Percentiles rank a stretch among this genome's conserved stretches.
Conservation (phyloP, 2,888 invertebrate species). For the Polyploca ridens region DNA sequence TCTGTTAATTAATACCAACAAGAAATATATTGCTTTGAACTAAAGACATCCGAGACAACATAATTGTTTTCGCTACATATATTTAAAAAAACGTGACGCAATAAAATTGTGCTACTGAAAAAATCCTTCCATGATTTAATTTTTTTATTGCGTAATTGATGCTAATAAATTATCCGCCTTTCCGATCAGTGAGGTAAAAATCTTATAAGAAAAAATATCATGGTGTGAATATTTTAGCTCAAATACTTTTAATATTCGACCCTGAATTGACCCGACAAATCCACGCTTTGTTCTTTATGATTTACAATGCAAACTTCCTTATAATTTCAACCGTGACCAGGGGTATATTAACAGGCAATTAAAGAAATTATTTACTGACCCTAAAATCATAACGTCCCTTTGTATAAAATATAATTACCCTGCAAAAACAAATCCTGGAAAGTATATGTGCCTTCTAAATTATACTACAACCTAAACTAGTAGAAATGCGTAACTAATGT, state of each 20-base stretch:
- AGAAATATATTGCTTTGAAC: conserved; percentile 36
- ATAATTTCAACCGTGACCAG: conserved; percentile 27
- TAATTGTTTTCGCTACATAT: conserved; percentile 19
- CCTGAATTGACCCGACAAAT: conserved; percentile 26
- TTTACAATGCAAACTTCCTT: conserved; percentile 44
- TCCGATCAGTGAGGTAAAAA: background rate
- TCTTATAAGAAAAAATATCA: background rate
- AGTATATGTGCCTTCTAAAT: too few species aligned
- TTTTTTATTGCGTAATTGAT: background rate
- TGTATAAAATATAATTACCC: background rate
- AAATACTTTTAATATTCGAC: background rate
- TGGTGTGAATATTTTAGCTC: background rate
- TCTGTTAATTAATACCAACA: conserved; percentile 57
- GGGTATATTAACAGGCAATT: conserved; percentile 39
- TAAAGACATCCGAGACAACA: conserved; percentile 24
- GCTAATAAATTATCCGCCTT: background rate
- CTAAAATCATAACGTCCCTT: background rate
- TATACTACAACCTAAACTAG: too few species aligned
- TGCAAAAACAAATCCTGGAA: background rate
- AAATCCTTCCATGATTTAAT: conserved; percentile 6
- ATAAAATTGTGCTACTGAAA: conserved; percentile 3
- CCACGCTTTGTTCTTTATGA: conserved; percentile 31
- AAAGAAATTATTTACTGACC: conserved; percentile 22
- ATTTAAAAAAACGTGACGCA: background rate
- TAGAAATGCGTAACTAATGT: too few species aligned